Conservation (phyloP, 2,113 vertebrate genomes). For the Myxocyprinus asiaticus region DNA sequence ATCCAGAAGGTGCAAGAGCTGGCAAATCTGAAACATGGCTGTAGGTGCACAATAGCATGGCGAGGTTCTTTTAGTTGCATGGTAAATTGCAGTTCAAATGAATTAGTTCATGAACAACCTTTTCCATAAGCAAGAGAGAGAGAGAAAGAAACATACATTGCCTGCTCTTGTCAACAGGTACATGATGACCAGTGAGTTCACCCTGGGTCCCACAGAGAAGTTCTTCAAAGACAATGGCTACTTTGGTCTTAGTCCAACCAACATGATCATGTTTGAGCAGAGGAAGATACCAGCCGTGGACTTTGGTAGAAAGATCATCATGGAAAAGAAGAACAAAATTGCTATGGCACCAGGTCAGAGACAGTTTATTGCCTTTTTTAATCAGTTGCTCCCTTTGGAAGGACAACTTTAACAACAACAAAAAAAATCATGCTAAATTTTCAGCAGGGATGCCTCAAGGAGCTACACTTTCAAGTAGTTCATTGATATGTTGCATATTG, state of each 20-base stretch:
- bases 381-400: neutral
- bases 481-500: too few relatives aligned
- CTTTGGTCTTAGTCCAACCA: conserved; percentile 80
- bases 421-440: too few relatives aligned
- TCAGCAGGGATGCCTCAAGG: too few relatives aligned
- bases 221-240: conserved; percentile 85
- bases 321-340: conserved; percentile 86
- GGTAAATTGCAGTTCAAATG: neutral
- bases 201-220: conserved; percentile 80
- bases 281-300: conserved; percentile 90
- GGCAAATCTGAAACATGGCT: conserved; percentile 68
- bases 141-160: neutral
- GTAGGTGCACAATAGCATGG: conserved; percentile 84
- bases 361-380: neutral
- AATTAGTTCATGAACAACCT: neutral
- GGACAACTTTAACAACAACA: too few relatives aligned
- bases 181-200: conserved; percentile 98
- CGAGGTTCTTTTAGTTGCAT: conserved; percentile 52
- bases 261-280: conserved; percentile 91
- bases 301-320: conserved; percentile 86
- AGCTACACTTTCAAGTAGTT: too few relatives aligned
- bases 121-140: neutral
- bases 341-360: conserved; percentile 92
- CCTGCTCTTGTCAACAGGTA: conserved; percentile 76
- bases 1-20: conserved; percentile 84